Conservation (phyloP, 2,113 vertebrate species). For the Phocoena sinus region DNA sequence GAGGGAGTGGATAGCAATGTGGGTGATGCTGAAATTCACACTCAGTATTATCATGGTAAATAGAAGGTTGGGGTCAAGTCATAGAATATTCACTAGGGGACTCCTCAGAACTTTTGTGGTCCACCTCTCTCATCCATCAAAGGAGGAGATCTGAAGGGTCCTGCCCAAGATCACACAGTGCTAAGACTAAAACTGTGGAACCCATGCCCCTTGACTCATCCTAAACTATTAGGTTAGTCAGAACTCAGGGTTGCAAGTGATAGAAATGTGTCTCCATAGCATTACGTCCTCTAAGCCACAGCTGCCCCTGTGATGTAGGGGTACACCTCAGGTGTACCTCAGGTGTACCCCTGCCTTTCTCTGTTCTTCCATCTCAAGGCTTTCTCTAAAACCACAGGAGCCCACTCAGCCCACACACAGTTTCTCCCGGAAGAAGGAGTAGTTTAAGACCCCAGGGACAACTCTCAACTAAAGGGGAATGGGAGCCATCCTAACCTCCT, state of each 20-base stretch:
- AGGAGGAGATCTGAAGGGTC: not conserved
- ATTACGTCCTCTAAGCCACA: not conserved
- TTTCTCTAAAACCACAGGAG: not conserved
- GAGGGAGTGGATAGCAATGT: not conserved
- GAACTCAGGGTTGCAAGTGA: not conserved
- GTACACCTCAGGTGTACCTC: not conserved
- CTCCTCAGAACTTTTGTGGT: not conserved
- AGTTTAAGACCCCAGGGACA: not conserved
- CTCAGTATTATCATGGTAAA: not conserved
- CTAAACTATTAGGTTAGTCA: not conserved
- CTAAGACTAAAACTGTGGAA: not conserved
- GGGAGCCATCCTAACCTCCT: not conserved
- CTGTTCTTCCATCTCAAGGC: not conserved
- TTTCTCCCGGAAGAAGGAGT: not conserved
- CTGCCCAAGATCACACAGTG: not conserved
- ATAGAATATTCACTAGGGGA: not conserved
- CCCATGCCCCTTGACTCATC: not conserved
- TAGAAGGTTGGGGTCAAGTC: not conserved
- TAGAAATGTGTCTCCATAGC: not conserved
- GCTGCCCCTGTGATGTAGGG: not conserved
- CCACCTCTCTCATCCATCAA: not conserved
- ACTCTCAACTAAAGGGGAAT: not conserved
- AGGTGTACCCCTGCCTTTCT: not conserved
- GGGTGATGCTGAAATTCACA: not conserved
- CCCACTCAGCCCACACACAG: not conserved